A percentile compares a stretch with the other conserved stretches of the same genome.
These are phyloP conservation scores for Achatina immaculata DNA, from an alignment of 1,140 invertebrate genomes.

Conservation along the genomic window DNA sequence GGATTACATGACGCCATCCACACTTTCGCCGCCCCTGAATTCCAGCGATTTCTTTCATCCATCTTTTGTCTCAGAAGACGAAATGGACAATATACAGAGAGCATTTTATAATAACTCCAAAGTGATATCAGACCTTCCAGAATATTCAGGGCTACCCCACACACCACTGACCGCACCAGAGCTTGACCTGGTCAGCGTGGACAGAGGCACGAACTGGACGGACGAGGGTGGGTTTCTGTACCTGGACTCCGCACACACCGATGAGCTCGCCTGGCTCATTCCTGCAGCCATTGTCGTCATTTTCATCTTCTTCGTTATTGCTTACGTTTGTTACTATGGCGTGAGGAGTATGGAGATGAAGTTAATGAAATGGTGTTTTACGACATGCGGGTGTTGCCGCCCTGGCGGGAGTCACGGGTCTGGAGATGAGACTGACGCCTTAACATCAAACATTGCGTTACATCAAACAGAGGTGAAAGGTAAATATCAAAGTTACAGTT, in stretches of 20 bases:
- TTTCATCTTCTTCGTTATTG: slow-evolving; percentile 4
- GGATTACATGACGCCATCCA: background rate
- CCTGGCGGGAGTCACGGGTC: background rate
- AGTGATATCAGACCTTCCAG: background rate
- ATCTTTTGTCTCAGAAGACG: background rate
- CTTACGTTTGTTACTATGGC: slow-evolving; percentile 26
- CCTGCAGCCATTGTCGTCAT: slow-evolving; percentile 18
- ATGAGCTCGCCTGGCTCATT: slow-evolving; percentile 37
- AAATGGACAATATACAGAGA: too few species aligned
- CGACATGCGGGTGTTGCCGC: slow-evolving; percentile 28
- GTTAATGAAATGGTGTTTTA: slow-evolving; percentile 29
- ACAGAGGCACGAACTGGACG: too few species aligned
- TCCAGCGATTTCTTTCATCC: background rate
- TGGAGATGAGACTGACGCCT: background rate
- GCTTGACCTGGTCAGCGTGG: slow-evolving; percentile 4
- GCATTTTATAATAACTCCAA: too few species aligned
- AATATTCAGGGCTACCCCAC: background rate
- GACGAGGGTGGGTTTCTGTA: background rate
- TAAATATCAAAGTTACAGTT: too few species aligned
- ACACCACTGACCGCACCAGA: slow-evolving; percentile 37
- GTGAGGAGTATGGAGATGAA: slow-evolving; percentile 34
- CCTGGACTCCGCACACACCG: background rate
- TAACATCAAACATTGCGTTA: background rate
- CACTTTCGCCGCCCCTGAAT: background rate
- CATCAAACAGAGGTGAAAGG: background rate